These are phyloP conservation scores for Gouania willdenowi DNA, from an alignment of 2,797 vertebrate species.

Conservation along the genomic window DNA sequence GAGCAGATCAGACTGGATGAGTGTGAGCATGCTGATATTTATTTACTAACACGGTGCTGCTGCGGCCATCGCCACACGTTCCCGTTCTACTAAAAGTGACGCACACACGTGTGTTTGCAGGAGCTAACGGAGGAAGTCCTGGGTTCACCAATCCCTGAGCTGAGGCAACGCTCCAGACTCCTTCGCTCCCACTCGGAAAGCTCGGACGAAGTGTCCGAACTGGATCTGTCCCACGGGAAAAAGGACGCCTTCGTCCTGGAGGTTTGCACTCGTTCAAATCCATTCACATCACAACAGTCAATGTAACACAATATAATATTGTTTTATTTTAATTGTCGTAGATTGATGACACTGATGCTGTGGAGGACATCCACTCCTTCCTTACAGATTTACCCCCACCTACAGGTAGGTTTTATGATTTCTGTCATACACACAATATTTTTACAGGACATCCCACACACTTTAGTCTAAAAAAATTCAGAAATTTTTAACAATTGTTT, in stretches of 20 bases:
- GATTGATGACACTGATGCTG: slow-evolving; percentile 97
- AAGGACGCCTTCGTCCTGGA: slow-evolving; percentile 98
- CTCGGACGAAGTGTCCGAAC: slow-evolving; percentile 92
- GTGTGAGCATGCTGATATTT: slow-evolving; percentile 44
- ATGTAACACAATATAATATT: too few species aligned
- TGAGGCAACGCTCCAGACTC: slow-evolving; percentile 88
- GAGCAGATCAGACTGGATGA: slow-evolving; percentile 15
- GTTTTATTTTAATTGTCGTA: too few species aligned
- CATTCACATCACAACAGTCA: too few species aligned
- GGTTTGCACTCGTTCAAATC: slow-evolving; percentile 48
- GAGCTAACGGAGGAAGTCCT: slow-evolving; percentile 88
- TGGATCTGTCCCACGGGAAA: slow-evolving; percentile 96
- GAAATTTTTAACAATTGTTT: too few species aligned
- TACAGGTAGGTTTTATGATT: slow-evolving; percentile 84
- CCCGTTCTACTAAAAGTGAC: slow-evolving; percentile 22
- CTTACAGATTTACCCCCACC: slow-evolving; percentile 88
- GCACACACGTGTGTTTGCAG: slow-evolving; percentile 59
- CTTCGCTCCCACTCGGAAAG: slow-evolving; percentile 96
- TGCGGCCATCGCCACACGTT: too few species aligned
- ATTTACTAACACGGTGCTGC: too few species aligned
- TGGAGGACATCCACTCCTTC: slow-evolving; percentile 95
- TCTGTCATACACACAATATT: too few species aligned
- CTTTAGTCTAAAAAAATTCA: too few species aligned
- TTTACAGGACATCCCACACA: too few species aligned
- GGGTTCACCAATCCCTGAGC: slow-evolving; percentile 94